phyloP scores from a whole-genome alignment of 2,113 vertebrate species.

The Isichthys henryi region DNA sequence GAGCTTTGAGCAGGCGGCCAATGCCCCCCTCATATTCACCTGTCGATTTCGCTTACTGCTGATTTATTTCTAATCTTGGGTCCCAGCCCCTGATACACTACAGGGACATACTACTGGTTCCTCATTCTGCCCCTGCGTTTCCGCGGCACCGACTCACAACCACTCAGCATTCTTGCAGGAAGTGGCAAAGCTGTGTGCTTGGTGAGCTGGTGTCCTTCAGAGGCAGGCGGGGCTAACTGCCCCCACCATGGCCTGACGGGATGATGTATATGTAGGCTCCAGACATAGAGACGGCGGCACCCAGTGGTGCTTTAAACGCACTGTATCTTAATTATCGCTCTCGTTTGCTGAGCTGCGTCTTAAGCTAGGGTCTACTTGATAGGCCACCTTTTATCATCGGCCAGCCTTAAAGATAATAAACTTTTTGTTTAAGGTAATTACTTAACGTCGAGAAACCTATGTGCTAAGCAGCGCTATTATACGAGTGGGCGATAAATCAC shows the following conservation, averaged over 20 bases:
- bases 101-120: neutral
- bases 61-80: neutral
- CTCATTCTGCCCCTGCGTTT: neutral
- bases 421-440: constrained; percentile 81
- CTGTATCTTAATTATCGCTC: constrained; percentile 63
- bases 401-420: constrained; percentile 67
- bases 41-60: neutral
- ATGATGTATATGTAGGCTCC: neutral
- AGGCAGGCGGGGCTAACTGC: neutral
- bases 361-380: constrained; percentile 45
- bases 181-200: neutral
- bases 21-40: neutral
- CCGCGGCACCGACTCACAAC: neutral
- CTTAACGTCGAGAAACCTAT: constrained; percentile 77
- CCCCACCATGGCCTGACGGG: neutral
- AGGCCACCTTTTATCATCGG: constrained; percentile 67
- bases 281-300: constrained; percentile 40
- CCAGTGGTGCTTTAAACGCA: constrained; percentile 54
- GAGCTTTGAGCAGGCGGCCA: neutral
- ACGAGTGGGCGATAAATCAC: constrained; percentile 70
- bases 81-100: neutral
- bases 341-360: constrained; percentile 35
- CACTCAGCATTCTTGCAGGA: neutral
- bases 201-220: neutral
- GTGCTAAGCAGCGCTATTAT: constrained; percentile 76